Conservation (phyloP, 2,888 invertebrate species). For the Trissolcus brochymenae region DNA sequence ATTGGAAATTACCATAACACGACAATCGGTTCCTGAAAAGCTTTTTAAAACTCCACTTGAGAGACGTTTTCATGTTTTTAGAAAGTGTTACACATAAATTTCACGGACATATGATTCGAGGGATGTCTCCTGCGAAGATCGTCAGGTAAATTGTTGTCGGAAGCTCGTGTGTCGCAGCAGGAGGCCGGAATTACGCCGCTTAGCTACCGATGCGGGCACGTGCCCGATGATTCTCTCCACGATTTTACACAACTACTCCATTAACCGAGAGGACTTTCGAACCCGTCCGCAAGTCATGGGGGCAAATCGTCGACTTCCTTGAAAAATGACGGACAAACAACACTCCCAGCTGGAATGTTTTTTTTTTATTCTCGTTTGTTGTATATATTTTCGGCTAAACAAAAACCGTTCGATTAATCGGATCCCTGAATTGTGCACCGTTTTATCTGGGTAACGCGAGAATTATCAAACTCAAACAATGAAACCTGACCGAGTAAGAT, state of each 20-base stretch:
- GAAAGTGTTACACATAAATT: conserved; percentile 32
- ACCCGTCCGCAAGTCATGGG: conserved; percentile 26
- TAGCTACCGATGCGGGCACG: conserved; percentile 70
- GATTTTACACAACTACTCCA: conserved; percentile 57
- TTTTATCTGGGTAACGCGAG: conserved; percentile 1
- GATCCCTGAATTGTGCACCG: conserved; percentile 1
- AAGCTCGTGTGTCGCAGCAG: conserved; percentile 52
- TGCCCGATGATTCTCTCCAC: conserved; percentile 60
- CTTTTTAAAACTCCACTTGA: not conserved
- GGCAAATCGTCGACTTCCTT: conserved; percentile 19
- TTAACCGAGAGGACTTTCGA: conserved; percentile 24
- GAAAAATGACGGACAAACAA: not conserved
- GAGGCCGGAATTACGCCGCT: conserved; percentile 65
- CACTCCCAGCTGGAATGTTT: too few relatives aligned
- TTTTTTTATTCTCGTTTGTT: too few relatives aligned
- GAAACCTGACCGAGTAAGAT: not conserved
- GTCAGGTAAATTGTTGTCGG: conserved; percentile 27
- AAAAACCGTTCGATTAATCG: conserved; percentile 11
- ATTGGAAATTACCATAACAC: conserved; percentile 2
- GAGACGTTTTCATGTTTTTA: conserved; percentile 1
- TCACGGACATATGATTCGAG: conserved; percentile 21
- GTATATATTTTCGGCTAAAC: not conserved
- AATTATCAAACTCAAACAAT: not conserved
- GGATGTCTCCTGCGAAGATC: conserved; percentile 45
- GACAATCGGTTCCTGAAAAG: not conserved